phyloP scores from a whole-genome alignment of 2,113 vertebrate genomes.

The Brachyistius frenatus region DNA sequence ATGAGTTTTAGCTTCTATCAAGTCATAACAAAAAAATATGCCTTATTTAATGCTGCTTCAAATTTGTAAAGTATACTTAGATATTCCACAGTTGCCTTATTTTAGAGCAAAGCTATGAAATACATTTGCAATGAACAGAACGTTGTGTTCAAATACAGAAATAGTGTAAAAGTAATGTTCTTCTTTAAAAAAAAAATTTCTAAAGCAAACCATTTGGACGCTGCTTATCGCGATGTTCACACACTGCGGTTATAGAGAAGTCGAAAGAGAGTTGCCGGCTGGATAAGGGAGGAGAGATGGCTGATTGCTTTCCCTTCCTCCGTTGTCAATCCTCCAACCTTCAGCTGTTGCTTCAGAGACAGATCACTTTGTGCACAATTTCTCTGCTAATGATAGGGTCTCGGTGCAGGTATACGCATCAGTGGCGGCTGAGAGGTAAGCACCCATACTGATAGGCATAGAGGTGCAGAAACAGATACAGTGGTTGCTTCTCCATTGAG shows the following conservation, averaged over 20 bases:
- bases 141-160: background rate
- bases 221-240: background rate
- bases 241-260: background rate
- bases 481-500: constrained; percentile 31
- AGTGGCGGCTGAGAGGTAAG: constrained; percentile 47
- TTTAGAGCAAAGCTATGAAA: background rate
- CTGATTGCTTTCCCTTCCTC: constrained; percentile 40
- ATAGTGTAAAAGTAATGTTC: background rate
- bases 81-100: background rate
- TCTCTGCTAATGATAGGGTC: constrained; percentile 64
- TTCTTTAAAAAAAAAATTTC: background rate
- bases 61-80: background rate
- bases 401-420: constrained; percentile 49
- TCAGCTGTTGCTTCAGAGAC: constrained; percentile 50
- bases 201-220: background rate
- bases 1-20: background rate
- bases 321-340: constrained; percentile 52
- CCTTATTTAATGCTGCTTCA: background rate
- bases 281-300: background rate
- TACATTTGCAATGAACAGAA: background rate
- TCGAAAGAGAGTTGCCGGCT: background rate
- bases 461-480: constrained; percentile 40
- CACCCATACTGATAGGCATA: constrained; percentile 47
- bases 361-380: constrained; percentile 70
- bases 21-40: background rate